A percentile compares a stretch with the other conserved stretches of the same genome.
These are phyloP conservation scores for Rhaphigaster nebulosa DNA, from an alignment of 2,888 invertebrate species.

Conservation along the genomic window DNA sequence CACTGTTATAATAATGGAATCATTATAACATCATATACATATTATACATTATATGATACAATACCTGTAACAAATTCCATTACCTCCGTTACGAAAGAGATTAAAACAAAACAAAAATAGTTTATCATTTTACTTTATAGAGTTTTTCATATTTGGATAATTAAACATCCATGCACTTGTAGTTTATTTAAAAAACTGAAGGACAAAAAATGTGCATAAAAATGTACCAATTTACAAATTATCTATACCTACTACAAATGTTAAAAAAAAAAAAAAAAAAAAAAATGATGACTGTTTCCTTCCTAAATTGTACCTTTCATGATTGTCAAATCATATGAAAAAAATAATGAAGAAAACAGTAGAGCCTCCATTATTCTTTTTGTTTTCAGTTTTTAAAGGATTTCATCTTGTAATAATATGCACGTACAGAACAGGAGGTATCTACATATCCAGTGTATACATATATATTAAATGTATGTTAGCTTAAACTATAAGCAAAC, in stretches of 20 bases:
- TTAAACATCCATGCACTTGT: not conserved
- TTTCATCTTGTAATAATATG: not conserved
- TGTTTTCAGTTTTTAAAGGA: not conserved
- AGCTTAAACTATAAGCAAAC: too few species aligned
- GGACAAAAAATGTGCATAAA: not conserved
- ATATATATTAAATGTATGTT: not conserved
- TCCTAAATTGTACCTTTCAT: not conserved
- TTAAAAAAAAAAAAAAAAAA: not conserved
- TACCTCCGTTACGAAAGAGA: not conserved
- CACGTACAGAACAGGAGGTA: too few species aligned
- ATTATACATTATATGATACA: not conserved
- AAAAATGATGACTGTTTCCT: not conserved
- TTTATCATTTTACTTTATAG: not conserved
- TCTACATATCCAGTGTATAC: not conserved
- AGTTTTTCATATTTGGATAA: not conserved
- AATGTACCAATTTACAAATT: not conserved
- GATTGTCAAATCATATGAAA: not conserved
- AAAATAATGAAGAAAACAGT: not conserved
- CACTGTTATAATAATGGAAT: too few species aligned
- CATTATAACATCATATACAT: too few species aligned
- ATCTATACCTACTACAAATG: not conserved
- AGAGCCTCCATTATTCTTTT: not conserved
- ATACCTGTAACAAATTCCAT: not conserved
- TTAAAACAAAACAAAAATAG: not conserved
- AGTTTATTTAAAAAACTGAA: not conserved